Base-by-base conservation (phyloP, 1,140 invertebrate genomes). In the Drosophila auraria region DNA sequence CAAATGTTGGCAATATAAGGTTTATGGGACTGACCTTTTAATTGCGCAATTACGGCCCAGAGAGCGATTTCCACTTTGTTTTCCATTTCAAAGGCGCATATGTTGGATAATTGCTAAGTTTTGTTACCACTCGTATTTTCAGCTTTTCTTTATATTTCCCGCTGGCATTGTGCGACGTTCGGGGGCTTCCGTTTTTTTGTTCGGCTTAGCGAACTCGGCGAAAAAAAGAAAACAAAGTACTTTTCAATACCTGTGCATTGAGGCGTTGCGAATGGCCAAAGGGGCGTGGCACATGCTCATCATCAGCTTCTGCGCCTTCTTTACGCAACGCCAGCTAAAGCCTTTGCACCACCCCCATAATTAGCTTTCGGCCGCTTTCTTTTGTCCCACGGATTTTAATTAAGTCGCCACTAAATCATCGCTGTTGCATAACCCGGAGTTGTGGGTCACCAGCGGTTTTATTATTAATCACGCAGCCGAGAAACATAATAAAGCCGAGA, bases 201-300 rank as follows among this genome's bases (percentile, higher is more conserved):
- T 89, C 68, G 80, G 79, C 75, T 80, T 86, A 74, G 81, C 84
- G 80, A 83, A 80, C 83, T 80, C 68, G 72, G 65, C 66, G 86
- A 63, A 73, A 80, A 80, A 80, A 57, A 56, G 30, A 2, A 56
- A 56, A 38, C 15, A 57, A n/a, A 57, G 54, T 57, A 57, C 38
- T 71, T 81, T 89, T 89, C 81, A 90, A 89, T 83, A 79, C 71
- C 57, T 84, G 86, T 89, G 86, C 86, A 89, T 84, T 89, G 86
- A 90, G 81, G 74, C 86, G 86, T 89, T 89, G 70, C 86, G 76
- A 87, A 83, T 83, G 83, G 71, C 61, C 76, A 50, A 38, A n/a
- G 83, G 71, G 86, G 86, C 86, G 86, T 90, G 86, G 78, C 84
- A 89, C 81, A 75, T 90, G 86, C 65, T 89, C 86, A 77, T 89